Base-by-base conservation (phyloP, 2,888 invertebrate genomes). In the Xylota sylvarum region DNA sequence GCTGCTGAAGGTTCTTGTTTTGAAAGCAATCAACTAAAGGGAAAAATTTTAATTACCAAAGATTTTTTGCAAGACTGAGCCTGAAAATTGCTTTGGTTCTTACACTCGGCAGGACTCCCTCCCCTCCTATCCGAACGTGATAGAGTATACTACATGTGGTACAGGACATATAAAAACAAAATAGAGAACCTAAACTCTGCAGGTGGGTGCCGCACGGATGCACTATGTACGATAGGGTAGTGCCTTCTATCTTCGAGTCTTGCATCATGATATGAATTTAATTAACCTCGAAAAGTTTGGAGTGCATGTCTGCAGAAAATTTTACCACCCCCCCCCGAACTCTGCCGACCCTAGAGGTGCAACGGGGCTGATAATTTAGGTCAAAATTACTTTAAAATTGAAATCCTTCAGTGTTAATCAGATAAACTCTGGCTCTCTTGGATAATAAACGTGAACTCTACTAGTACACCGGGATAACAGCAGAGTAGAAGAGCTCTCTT, bases 241-340 rank as follows among this genome's bases (percentile, higher is more conserved):
- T 46, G 14, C 9, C 55, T 79, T 35, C 40, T 43, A 80, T 65
- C 80, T 80, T 80, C 27, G 86, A 88, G 88, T 83, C 84, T 67
- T 79, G 89, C 89, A 90, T 88, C 90, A 90, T 88, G 89, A 90
- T 90, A 90, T 88, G 89, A 90, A 90, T 90, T 90, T 90, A 90
- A 90, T 90, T 90, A 90, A 90, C 90, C 89, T 89, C 89, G 89
- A 90, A 90, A 90, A 80, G 80, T 85, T 80, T 70, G 19, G 64
- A 90, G 90, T 90, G 90, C 90, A 90, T 90, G 89, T 89, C 90
- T 90, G 90, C 89, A 89, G 90, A 90, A 90, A 89, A 90, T 90
- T 90, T 55, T 23, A 23, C 58, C 43, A 70, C 37, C 37, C 7
- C 9, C 35, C 4, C 35, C 35, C 9, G 1, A 35, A 5, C 10